Conservation (phyloP, 2,113 vertebrate species). For the Gila orcuttii region DNA sequence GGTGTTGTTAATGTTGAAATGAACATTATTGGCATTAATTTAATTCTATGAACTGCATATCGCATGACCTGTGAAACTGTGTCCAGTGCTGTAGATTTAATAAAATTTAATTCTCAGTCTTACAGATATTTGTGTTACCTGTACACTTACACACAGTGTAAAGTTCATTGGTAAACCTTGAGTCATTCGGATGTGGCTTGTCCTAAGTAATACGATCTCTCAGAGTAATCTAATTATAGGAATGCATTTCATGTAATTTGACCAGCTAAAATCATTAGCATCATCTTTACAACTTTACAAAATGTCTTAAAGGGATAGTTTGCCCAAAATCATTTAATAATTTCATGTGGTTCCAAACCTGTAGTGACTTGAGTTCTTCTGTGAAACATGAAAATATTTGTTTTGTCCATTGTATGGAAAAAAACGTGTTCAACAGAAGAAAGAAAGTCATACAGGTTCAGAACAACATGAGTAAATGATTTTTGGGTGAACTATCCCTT, state of each 20-base stretch:
- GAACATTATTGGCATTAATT: conserved; percentile 67
- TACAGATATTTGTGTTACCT: not conserved
- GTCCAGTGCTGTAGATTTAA: conserved; percentile 88
- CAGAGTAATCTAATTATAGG: not conserved
- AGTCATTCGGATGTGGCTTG: not conserved
- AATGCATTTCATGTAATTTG: conserved; percentile 1
- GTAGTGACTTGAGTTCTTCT: not conserved
- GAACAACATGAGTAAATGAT: not conserved
- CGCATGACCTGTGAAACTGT: conserved; percentile 91
- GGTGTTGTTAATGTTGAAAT: conserved; percentile 66
- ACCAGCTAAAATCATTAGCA: not conserved
- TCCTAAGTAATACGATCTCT: not conserved
- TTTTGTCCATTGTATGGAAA: too few relatives aligned
- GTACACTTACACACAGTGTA: not conserved
- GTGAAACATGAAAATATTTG: not conserved
- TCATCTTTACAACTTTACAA: not conserved
- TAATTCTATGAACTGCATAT: conserved; percentile 85
- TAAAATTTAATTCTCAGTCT: conserved; percentile 81
- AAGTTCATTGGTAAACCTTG: not conserved
- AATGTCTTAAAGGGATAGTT: not conserved
- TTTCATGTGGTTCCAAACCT: not conserved
- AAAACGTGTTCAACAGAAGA: not conserved
- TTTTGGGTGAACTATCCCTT: not conserved
- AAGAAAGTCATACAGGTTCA: not conserved
- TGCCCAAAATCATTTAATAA: not conserved